Evolutionary conservation across 2,888 invertebrate species (phyloP).

Genomic region (Gryllus longicercus): DNA sequence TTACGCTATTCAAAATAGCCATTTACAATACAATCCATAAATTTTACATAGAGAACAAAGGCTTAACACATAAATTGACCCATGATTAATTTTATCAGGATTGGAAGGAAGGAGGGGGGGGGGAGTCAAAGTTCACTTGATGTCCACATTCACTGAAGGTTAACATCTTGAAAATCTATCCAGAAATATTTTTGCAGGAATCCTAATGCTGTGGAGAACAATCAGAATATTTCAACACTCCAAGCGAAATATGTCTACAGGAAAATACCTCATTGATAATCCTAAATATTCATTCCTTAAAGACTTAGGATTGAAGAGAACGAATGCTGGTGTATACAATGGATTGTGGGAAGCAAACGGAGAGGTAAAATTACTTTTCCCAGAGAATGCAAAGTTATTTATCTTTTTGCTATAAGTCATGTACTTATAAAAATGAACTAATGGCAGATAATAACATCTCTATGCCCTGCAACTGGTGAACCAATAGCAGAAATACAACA

Average conservation of each 20-base stretch:
- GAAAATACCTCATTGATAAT: slow-evolving; percentile 59
- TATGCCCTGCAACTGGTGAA: slow-evolving; percentile 78
- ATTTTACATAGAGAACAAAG: too few relatives aligned
- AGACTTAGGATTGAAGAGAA: slow-evolving; percentile 78
- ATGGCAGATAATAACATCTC: slow-evolving; percentile 67
- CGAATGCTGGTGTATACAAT: slow-evolving; percentile 85
- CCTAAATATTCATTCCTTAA: slow-evolving; percentile 88
- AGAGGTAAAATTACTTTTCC: slow-evolving; percentile 56
- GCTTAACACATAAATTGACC: too few relatives aligned
- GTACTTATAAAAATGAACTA: background rate
- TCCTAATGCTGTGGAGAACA: background rate
- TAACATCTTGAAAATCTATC: too few relatives aligned
- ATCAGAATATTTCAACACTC: background rate
- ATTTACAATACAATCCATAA: too few relatives aligned
- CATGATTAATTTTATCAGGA: too few relatives aligned
- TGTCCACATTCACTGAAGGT: too few relatives aligned
- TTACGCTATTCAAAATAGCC: too few relatives aligned
- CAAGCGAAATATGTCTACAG: background rate
- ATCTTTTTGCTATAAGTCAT: background rate
- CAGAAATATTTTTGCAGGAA: too few relatives aligned
- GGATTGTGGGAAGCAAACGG: slow-evolving; percentile 91
- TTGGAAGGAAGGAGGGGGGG: too few relatives aligned
- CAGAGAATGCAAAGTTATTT: background rate
- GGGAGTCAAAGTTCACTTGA: too few relatives aligned
- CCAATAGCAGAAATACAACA: slow-evolving; percentile 85